A percentile compares a stretch with the other conserved stretches of the same genome.
Conservation (phyloP, 2,113 vertebrate genomes). For the Solenodon paradoxus region DNA sequence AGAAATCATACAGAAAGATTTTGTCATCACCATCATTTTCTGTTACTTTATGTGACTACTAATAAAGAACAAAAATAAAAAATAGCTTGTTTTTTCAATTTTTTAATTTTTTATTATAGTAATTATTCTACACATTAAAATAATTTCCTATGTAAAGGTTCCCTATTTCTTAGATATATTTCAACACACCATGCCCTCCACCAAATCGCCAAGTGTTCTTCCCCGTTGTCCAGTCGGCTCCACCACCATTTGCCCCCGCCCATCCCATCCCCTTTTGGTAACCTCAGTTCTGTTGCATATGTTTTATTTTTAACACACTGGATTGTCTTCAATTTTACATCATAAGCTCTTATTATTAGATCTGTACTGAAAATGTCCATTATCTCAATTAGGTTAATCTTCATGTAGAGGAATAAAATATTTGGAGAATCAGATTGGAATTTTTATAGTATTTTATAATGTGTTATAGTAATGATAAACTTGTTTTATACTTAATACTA, state of each 20-base stretch:
- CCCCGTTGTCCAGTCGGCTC: too few relatives aligned
- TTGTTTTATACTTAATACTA: slow-evolving; percentile 57
- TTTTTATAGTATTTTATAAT: slow-evolving; percentile 63
- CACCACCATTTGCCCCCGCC: too few relatives aligned
- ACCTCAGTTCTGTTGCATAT: too few relatives aligned
- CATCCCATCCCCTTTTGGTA: too few relatives aligned
- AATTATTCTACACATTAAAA: too few relatives aligned
- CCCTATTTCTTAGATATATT: too few relatives aligned
- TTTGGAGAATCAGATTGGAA: slow-evolving; percentile 43
- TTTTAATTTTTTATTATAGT: too few relatives aligned
- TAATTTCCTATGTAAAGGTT: too few relatives aligned
- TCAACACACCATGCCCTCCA: too few relatives aligned
- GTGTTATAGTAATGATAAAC: slow-evolving; percentile 62
- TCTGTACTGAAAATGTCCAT: slow-evolving; percentile 71
- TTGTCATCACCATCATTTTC: slow-evolving; percentile 54
- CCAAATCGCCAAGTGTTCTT: too few relatives aligned
- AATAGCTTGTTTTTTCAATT: slow-evolving; percentile 38
- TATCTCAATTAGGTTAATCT: slow-evolving; percentile 63
- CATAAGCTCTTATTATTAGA: slow-evolving; percentile 46
- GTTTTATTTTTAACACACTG: slow-evolving; percentile 58
- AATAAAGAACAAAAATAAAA: slow-evolving; percentile 67
- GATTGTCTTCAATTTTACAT: slow-evolving; percentile 69
- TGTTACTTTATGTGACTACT: slow-evolving; percentile 63
- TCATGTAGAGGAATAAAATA: slow-evolving; percentile 61
- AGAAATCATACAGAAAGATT: slow-evolving; percentile 57